Base-by-base conservation (phyloP, 1,140 invertebrate species). In the Eulimnadia texana region DNA sequence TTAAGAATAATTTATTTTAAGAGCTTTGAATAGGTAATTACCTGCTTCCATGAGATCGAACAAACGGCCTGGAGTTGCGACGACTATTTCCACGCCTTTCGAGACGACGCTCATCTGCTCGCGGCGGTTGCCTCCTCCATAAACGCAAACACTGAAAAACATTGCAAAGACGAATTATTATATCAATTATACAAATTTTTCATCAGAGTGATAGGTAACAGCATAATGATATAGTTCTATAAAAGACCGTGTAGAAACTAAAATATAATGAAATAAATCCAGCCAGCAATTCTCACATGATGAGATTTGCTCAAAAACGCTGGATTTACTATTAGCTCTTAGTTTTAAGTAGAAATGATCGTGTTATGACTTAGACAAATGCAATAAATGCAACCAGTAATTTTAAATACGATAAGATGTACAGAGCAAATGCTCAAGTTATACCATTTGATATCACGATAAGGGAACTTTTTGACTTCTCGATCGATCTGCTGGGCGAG, bases 401-500 rank as follows among this genome's bases (percentile, higher is more conserved):
- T 22, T 16, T 19, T 1, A 3, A 20, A 52, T 19, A 63, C 64
- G 66, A 23, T 47, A 2, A 51, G 20, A 33, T 23, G 28, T 27
- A 2, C n/a, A n/a, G n/a, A n/a, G n/a, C n/a, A n/a, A n/a, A n/a
- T n/a, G n/a, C n/a, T n/a, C n/a, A 64, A 47, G 24, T 33, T 2
- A 78, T 74, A 86, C 84, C 86, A 83, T 72, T 83, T 88, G 63
- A 94, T 92, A 16, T 80, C 80, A 68, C 78, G 82, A 67, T 92
- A 94, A 2, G 82, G 74, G 70, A 91, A 94, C 72, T 94, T 94
- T 11, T 81, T 80, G 0, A 88, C 84, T 77, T 96, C 92, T 66
- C 81, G 81, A 67, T 94, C 84, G 69, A 95, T 96, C 73, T 97
- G 92, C 2, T 89, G 72, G 0, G 92, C 92, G 28, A 96, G 73